These are phyloP conservation scores for Casuarius casuarius DNA, from an alignment of 2,113 vertebrate genomes.

Conservation along the genomic window DNA sequence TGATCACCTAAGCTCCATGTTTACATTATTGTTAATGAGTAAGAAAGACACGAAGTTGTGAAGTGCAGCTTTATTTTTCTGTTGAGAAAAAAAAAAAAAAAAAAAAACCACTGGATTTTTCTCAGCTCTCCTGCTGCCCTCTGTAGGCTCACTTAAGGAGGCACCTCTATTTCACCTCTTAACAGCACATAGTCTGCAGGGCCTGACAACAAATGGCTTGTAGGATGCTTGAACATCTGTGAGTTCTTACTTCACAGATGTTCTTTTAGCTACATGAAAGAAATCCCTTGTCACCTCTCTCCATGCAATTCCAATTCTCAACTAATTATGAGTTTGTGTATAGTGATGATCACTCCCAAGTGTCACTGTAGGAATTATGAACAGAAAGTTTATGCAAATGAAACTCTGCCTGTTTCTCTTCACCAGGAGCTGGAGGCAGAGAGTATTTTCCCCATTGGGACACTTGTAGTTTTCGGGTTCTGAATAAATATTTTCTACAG, in stretches of 20 bases:
- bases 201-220: conserved; percentile 31
- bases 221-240: conserved; percentile 56
- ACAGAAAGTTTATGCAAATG: conserved; percentile 47
- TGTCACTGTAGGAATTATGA: conserved; percentile 52
- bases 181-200: background rate
- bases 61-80: background rate
- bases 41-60: background rate
- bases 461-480: background rate
- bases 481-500: background rate
- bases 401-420: background rate
- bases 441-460: background rate
- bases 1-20: background rate
- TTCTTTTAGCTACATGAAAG: conserved; percentile 56
- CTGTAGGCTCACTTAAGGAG: background rate
- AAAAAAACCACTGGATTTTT: background rate
- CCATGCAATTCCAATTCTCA: conserved; percentile 57
- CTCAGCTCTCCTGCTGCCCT: background rate
- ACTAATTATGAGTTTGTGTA: conserved; percentile 58
- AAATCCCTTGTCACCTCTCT: conserved; percentile 65
- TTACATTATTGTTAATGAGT: background rate
- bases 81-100: background rate
- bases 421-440: conserved; percentile 13
- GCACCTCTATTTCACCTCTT: conserved; percentile 15
- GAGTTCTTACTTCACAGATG: conserved; percentile 59
- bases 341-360: conserved; percentile 59